These are phyloP conservation scores for Oryzias melastigma DNA, from an alignment of 2,113 vertebrate genomes.

Conservation along the genomic window DNA sequence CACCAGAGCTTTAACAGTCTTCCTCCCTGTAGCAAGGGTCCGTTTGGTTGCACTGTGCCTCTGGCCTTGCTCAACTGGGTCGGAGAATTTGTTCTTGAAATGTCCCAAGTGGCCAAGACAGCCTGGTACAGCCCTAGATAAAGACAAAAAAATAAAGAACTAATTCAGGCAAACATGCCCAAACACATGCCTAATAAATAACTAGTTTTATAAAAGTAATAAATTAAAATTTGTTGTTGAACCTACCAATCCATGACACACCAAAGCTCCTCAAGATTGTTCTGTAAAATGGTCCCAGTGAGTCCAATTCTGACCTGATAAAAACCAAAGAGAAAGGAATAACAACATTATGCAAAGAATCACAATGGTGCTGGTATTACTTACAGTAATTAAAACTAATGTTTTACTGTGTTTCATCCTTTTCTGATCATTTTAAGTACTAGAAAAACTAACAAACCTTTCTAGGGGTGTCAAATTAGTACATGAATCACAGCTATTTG, in stretches of 20 bases:
- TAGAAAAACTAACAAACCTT: too few relatives aligned
- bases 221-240: neutral
- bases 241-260: slow-evolving; percentile 96
- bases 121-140: slow-evolving; percentile 87
- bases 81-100: slow-evolving; percentile 88
- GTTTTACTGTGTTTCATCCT: neutral
- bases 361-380: neutral
- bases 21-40: slow-evolving; percentile 86
- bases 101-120: slow-evolving; percentile 81
- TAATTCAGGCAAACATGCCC: too few relatives aligned
- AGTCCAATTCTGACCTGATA: slow-evolving; percentile 87
- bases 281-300: slow-evolving; percentile 95
- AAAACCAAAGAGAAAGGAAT: slow-evolving; percentile 4
- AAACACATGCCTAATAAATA: too few relatives aligned
- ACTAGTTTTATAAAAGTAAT: neutral
- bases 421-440: neutral
- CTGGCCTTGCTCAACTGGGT: slow-evolving; percentile 91
- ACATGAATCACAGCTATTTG: too few relatives aligned
- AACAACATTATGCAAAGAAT: neutral
- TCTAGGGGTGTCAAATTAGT: too few relatives aligned
- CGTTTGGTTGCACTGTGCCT: slow-evolving; percentile 91
- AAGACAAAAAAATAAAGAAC: neutral
- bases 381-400: neutral
- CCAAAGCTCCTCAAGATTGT: slow-evolving; percentile 96
- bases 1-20: slow-evolving; percentile 81